Evolutionary conservation across 2,797 vertebrate species (phyloP).

Genomic region (Geotria australis): DNA sequence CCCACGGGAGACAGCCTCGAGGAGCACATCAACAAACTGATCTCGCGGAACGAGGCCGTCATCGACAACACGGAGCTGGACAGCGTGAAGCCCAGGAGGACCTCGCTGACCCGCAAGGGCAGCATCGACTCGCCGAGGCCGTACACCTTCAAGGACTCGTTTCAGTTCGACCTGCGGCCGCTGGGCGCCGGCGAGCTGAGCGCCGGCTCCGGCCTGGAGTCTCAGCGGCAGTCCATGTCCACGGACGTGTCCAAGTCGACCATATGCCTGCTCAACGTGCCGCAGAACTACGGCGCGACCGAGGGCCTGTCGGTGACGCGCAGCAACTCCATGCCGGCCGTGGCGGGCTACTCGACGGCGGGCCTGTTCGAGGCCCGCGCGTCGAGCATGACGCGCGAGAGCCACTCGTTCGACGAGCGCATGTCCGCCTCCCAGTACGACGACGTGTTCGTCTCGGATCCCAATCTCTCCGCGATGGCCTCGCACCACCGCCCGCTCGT

Average conservation of each 20-base stretch:
- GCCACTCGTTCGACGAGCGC: background rate
- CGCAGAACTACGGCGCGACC: constrained; percentile 21
- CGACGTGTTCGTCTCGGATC: background rate
- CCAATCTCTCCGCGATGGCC: constrained; percentile 14
- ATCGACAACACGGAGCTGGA: constrained; percentile 61
- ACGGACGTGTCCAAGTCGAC: constrained; percentile 17
- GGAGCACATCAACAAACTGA: constrained; percentile 58
- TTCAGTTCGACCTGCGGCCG: constrained; percentile 68
- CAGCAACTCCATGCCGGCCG: constrained; percentile 60
- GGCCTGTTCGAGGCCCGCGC: constrained; percentile 3
- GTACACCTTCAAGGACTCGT: constrained; percentile 82
- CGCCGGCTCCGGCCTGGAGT: constrained; percentile 42
- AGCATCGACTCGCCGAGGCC: constrained; percentile 87
- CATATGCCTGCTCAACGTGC: constrained; percentile 44
- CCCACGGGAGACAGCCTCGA: constrained; percentile 17
- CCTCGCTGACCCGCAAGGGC: constrained; percentile 59
- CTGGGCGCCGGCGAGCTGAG: constrained; percentile 20
- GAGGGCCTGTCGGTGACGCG: constrained; percentile 37
- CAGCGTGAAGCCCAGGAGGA: constrained; percentile 63
- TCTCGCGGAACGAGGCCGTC: constrained; percentile 61
- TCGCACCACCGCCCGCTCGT: constrained; percentile 48
- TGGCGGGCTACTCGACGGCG: constrained; percentile 13
- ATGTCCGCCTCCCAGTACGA: background rate
- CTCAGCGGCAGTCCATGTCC: constrained; percentile 88
- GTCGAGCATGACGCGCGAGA: background rate